These are phyloP conservation scores for Nixonia krombeini DNA, from an alignment of 1,140 invertebrate genomes.

Conservation along the genomic window DNA sequence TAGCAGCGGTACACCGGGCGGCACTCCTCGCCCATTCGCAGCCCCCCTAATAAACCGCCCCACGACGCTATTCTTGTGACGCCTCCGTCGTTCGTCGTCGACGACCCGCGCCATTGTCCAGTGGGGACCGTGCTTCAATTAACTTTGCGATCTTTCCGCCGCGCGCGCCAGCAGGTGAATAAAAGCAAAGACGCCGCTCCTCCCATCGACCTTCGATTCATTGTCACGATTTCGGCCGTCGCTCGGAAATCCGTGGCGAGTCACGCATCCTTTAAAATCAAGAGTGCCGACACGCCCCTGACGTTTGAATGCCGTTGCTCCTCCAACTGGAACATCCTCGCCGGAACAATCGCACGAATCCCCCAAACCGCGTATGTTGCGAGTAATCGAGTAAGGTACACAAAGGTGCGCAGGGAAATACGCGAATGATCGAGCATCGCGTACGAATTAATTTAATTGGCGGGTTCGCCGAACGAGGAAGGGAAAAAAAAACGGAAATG, in stretches of 20 bases:
- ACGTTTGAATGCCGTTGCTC: too few species aligned
- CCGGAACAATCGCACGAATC: too few species aligned
- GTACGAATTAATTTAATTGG: too few species aligned
- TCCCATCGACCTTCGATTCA: slow-evolving; percentile 56
- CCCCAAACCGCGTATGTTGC: too few species aligned
- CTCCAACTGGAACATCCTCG: too few species aligned
- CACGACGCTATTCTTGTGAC: slow-evolving; percentile 53
- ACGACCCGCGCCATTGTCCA: slow-evolving; percentile 64
- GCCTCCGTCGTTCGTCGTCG: slow-evolving; percentile 41
- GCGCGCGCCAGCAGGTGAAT: slow-evolving; percentile 10
- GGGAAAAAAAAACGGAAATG: too few species aligned
- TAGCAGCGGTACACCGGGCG: background rate
- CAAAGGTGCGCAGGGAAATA: too few species aligned
- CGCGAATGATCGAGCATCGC: too few species aligned
- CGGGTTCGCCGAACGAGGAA: slow-evolving; percentile 14
- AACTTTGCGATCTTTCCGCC: slow-evolving; percentile 60
- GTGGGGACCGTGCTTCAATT: slow-evolving; percentile 60
- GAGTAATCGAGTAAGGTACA: too few species aligned
- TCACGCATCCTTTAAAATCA: slow-evolving; percentile 15
- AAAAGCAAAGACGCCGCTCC: slow-evolving; percentile 43
- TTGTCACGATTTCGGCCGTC: slow-evolving; percentile 44
- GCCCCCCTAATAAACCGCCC: slow-evolving; percentile 68
- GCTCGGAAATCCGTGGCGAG: slow-evolving; percentile 11
- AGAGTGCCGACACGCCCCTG: slow-evolving; percentile 21
- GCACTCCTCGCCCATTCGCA: slow-evolving; percentile 25